Conservation (phyloP, 2,113 vertebrate species). For the Enhydra lutris region DNA sequence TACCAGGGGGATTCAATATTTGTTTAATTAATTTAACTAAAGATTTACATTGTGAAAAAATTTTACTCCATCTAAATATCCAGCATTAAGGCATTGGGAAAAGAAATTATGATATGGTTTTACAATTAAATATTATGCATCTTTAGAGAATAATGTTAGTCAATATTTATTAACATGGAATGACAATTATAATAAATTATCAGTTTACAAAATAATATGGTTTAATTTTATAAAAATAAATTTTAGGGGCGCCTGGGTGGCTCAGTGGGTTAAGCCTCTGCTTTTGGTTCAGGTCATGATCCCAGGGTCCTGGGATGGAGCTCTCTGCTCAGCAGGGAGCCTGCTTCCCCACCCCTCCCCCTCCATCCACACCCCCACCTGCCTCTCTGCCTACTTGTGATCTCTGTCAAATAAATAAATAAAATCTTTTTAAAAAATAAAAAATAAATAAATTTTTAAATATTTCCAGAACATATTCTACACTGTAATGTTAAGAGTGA, state of each 20-base stretch:
- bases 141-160: slow-evolving; percentile 25
- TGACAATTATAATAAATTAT: neutral
- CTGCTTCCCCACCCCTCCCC: too few species aligned
- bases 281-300: too few species aligned
- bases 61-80: neutral
- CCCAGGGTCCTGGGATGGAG: too few species aligned
- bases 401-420: neutral
- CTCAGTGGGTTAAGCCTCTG: too few species aligned
- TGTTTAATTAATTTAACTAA: neutral
- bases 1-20: neutral
- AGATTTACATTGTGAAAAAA: neutral
- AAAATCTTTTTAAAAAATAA: neutral
- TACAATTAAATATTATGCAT: neutral
- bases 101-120: neutral
- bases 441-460: slow-evolving; percentile 8
- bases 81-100: neutral
- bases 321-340: too few species aligned
- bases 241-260: neutral
- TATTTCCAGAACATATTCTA: neutral
- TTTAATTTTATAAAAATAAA: slow-evolving; percentile 33
- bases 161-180: neutral
- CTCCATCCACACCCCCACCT: too few species aligned
- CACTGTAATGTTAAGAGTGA: neutral
- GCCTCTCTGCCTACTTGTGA: too few species aligned
- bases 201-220: neutral